Evolutionary conservation across 2,797 vertebrate genomes (phyloP).

Genomic region (Oreortyx pictus): DNA sequence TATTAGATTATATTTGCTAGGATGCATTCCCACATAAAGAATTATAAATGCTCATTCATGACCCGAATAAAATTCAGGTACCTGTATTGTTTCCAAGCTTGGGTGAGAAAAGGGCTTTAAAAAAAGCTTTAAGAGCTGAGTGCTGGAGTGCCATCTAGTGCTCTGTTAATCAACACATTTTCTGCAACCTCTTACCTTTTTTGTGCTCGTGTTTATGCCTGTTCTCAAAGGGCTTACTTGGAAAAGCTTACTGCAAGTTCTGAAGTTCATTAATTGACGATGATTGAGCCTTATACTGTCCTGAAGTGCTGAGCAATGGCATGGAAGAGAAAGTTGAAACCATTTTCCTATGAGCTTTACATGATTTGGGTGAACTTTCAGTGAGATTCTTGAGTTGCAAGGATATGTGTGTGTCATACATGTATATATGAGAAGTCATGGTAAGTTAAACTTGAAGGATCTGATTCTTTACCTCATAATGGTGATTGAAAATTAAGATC

Average conservation of each 20-base stretch:
- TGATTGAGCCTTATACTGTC: background rate
- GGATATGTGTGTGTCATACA: background rate
- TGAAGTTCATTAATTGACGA: too few species aligned
- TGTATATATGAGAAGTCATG: fast-evolving
- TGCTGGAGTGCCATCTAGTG: constrained; percentile 70
- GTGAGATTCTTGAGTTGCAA: background rate
- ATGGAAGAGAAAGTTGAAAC: background rate
- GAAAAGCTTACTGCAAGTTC: background rate
- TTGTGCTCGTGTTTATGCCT: background rate
- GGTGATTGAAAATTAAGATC: background rate
- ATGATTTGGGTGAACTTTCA: background rate
- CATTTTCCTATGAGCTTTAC: background rate
- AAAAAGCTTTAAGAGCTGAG: background rate
- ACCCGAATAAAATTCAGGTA: background rate
- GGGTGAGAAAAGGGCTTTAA: background rate
- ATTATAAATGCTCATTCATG: background rate
- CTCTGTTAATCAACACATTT: background rate
- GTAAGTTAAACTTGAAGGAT: background rate
- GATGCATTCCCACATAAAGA: fast-evolving
- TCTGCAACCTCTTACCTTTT: background rate
- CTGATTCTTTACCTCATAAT: background rate
- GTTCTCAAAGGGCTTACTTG: background rate
- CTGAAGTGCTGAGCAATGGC: background rate
- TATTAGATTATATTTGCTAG: background rate
- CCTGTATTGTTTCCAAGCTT: background rate